These are phyloP conservation scores for Colostygia pectinataria DNA, from an alignment of 2,888 invertebrate genomes.

Conservation along the genomic window DNA sequence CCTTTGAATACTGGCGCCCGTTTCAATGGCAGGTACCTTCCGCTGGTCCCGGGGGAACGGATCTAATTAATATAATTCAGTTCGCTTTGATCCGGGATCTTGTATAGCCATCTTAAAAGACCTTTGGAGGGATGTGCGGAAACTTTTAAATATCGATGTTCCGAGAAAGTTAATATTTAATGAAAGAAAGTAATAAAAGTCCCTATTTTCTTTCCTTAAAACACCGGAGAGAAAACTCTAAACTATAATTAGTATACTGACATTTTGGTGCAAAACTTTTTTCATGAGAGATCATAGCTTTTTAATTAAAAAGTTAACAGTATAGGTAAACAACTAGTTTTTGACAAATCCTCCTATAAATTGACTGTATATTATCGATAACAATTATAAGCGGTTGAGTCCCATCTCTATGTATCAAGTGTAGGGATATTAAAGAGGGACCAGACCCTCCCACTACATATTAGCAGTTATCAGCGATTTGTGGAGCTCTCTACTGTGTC, in stretches of 20 bases:
- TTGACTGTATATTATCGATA: too few species aligned
- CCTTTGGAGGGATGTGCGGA: conserved; percentile 20
- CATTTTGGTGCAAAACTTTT: too few species aligned
- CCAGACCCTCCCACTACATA: conserved; percentile 7
- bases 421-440: conserved; percentile 13
- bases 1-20: not conserved
- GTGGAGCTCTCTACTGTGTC: too few species aligned
- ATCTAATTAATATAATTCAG: conserved; percentile 57
- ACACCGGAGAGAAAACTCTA: too few species aligned
- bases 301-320: too few species aligned
- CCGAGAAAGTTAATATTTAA: not conserved
- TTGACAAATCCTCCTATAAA: too few species aligned
- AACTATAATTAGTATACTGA: too few species aligned
- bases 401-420: conserved; percentile 22
- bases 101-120: conserved; percentile 36
- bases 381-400: not conserved
- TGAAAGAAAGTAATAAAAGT: not conserved
- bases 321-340: too few species aligned
- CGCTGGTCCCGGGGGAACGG: not conserved
- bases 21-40: conserved; percentile 7
- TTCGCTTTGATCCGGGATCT: conserved; percentile 48
- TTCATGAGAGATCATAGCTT: too few species aligned
- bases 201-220: too few species aligned
- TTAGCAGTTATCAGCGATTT: conserved; percentile 26
- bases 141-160: conserved; percentile 6